Base-by-base conservation (phyloP, 2,888 invertebrate genomes). In the Dasysyrphus albostriatus region DNA sequence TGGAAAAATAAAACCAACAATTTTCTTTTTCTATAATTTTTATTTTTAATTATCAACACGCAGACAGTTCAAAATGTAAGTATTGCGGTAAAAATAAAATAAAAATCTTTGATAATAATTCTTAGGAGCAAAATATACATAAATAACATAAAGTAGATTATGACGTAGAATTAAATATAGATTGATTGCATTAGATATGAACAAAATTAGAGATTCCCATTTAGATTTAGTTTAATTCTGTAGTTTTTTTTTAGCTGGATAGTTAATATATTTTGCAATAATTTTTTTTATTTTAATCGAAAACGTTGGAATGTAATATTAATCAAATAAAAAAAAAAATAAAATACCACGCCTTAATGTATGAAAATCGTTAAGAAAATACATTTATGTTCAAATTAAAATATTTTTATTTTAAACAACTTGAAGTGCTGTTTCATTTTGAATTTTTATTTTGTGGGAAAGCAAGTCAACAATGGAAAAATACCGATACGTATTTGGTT, bases 31-130 rank as follows among this genome's bases (percentile, higher is more conserved):
- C 74, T 88, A 78, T 88, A 76, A 89, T 90, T 89, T 44, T 88
- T 89, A 89, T 90, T 90, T 90, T 83, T 88, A 90, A 90, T 89
- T 90, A 85, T 61, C 81, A 69, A 90, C 91, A 90, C 90, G 91
- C 92, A 92, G 92, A 91, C 90, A 91, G 90, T 89, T 92, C 92
- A 73, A 92, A 92, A 91, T 92, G 92, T 92, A 92, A 92, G 92
- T 92, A 92, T 54, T 89, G 78, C 88, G 47, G 51, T 44, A 37
- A 73, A 39, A 47, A 63, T 56, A 76, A 80, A 63, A 39, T 54
- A 73, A 37, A 76, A 65, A 44, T 51, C 47, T 70, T 59, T 72
- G 59, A 39, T 75, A 44, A 61, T 59, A 77, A 42, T 73, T 73
- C 73, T 73, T 77, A 59, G 56, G 24, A 49, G 10, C 8, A 44